A percentile compares a stretch with the other conserved stretches of the same genome.
These are phyloP conservation scores for Ciconia boyciana DNA, from an alignment of 2,113 vertebrate genomes.

Conservation along the genomic window DNA sequence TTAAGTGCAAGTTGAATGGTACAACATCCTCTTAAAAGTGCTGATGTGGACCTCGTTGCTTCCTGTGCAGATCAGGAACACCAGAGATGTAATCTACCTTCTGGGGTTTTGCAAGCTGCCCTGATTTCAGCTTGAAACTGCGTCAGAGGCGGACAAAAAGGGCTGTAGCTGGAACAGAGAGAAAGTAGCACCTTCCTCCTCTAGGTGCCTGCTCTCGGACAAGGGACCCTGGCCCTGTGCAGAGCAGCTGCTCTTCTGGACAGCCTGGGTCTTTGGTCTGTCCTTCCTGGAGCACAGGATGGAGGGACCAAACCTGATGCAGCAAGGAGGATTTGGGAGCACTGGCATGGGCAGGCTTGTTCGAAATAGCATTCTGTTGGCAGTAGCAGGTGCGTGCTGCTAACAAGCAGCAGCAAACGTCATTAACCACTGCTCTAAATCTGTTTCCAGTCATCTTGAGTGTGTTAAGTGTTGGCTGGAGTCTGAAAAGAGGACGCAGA, in stretches of 20 bases:
- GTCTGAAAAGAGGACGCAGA: background rate
- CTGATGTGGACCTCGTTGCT: background rate
- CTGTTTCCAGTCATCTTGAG: background rate
- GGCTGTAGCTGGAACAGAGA: background rate
- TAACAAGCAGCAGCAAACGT: background rate
- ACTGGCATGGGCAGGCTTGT: background rate
- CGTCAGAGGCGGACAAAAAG: background rate
- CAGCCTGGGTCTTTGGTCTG: background rate
- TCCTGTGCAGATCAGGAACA: background rate
- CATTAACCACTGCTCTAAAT: background rate
- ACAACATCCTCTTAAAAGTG: background rate
- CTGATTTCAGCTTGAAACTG: fast-evolving
- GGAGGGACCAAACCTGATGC: background rate
- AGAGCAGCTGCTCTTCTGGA: background rate
- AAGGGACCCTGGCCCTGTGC: fast-evolving
- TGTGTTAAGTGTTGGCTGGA: background rate
- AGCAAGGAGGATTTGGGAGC: background rate
- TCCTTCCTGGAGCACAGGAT: background rate
- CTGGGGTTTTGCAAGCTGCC: background rate
- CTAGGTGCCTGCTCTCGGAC: fast-evolving
- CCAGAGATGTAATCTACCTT: background rate
- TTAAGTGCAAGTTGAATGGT: background rate
- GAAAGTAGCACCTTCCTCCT: background rate
- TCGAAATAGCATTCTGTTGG: background rate
- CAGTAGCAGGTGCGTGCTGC: background rate